A percentile compares a stretch with the other conserved stretches of the same genome.
Evolutionary conservation across 2,797 vertebrate species (phyloP).

Genomic region (Spinus olivaceus): DNA sequence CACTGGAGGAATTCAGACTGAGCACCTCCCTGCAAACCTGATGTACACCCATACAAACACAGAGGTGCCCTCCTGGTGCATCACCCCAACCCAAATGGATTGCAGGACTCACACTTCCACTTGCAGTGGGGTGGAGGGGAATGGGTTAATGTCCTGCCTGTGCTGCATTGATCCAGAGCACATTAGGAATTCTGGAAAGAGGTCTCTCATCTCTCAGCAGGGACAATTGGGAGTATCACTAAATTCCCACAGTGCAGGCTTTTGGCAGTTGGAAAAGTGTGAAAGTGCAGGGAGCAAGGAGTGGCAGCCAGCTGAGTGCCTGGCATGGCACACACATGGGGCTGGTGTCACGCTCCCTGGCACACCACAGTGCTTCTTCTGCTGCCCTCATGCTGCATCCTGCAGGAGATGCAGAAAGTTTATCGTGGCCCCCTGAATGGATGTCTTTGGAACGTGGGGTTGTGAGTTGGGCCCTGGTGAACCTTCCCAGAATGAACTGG

Average conservation of each 20-base stretch:
- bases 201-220: neutral
- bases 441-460: neutral
- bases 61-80: neutral
- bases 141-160: neutral
- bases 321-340: rapidly evolving
- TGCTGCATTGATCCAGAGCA: neutral
- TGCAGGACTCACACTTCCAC: neutral
- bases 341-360: neutral
- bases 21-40: neutral
- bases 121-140: neutral
- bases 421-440: neutral
- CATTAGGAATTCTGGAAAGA: neutral
- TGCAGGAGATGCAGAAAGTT: neutral
- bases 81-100: too few species aligned
- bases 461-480: neutral
- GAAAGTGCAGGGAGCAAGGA: rapidly evolving
- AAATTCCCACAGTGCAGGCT: neutral
- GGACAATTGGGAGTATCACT: neutral
- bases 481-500: neutral
- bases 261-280: neutral
- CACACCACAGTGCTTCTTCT: rapidly evolving
- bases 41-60: neutral
- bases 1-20: neutral
- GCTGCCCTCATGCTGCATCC: neutral
- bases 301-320: neutral